Base-by-base conservation (phyloP, 2,888 invertebrate species). In the Plagodis pulveraria region DNA sequence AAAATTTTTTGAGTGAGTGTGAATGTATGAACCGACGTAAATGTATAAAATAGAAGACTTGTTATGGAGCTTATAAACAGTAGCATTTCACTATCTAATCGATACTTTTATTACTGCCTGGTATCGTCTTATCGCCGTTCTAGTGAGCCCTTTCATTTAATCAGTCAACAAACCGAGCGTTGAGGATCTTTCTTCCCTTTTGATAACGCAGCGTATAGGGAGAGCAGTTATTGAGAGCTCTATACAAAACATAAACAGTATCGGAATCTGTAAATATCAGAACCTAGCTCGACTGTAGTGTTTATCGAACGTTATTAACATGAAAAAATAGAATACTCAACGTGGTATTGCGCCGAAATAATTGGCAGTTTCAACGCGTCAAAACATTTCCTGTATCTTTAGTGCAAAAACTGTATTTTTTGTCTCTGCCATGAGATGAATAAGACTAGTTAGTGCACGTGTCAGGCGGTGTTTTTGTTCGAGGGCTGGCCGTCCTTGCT, bases 401-500 rank as follows among this genome's bases (percentile, higher is more conserved):
- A 69, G 34, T 40, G 50, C 56, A 74, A 72, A 74, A 74, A 65
- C 42, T 54, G 50, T 36, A 46, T 62, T 72, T 77, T 74, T 76
- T 72, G 66, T 62, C 46, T 61, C 65, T 51, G 62, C 65, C 56
- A 50, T 65, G 69, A 69, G 72, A 76, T 72, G 71, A 76, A 78
- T 78, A 79, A 71, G 63, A 67, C 51, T 46, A 22, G 22, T 10
- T 10, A 9, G 40, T 63, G 76, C 73, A 70, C 72, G 63, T 62
- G 70, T 70, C 71, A 66, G 61, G 71, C 70, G 65, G 60, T 71
- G 71, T 67, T 62, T 59, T 80, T 84, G 84, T 84, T 82, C 66
- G 61, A 76, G 70, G 70, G 73, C 73, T 74, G 66, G 70, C 63
- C 78, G 87, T 87, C 87, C 87, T 88, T 87, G 86, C 76, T 61